A percentile compares a stretch with the other conserved stretches of the same genome.
phyloP scores from a whole-genome alignment of 2,113 vertebrate species.

The Lucifuga dentata region DNA sequence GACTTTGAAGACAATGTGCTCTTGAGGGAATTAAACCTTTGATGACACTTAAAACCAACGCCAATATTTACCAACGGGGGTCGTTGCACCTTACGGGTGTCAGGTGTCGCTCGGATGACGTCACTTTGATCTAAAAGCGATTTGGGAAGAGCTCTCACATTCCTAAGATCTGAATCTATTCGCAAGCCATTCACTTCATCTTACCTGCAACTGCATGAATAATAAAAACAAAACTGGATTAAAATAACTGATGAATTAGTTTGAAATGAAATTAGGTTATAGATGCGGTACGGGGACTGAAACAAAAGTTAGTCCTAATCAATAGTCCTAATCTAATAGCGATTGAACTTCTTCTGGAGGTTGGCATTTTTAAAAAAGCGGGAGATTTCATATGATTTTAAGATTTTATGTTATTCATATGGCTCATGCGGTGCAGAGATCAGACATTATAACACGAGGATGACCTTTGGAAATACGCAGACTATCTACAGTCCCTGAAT shows the following conservation, averaged over 20 bases:
- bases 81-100: conserved; percentile 64
- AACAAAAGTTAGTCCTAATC: too few relatives aligned
- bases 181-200: not conserved
- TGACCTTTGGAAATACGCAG: too few relatives aligned
- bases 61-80: conserved; percentile 76
- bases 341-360: too few relatives aligned
- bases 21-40: conserved; percentile 62
- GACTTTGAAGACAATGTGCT: conserved; percentile 54
- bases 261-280: too few relatives aligned
- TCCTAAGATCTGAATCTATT: not conserved
- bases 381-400: too few relatives aligned
- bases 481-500: too few relatives aligned
- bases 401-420: too few relatives aligned
- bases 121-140: conserved; percentile 37
- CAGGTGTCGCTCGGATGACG: conserved; percentile 61
- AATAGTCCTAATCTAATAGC: too few relatives aligned
- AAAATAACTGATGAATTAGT: not conserved
- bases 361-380: too few relatives aligned
- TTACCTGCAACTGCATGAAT: not conserved
- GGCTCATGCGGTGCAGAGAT: too few relatives aligned
- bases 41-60: conserved; percentile 75
- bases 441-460: too few relatives aligned
- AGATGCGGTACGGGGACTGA: too few relatives aligned
- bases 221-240: not conserved
- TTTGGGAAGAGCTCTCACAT: conserved; percentile 6